phyloP scores from a whole-genome alignment of 2,113 vertebrate species.

The Elgaria multicarinata region DNA sequence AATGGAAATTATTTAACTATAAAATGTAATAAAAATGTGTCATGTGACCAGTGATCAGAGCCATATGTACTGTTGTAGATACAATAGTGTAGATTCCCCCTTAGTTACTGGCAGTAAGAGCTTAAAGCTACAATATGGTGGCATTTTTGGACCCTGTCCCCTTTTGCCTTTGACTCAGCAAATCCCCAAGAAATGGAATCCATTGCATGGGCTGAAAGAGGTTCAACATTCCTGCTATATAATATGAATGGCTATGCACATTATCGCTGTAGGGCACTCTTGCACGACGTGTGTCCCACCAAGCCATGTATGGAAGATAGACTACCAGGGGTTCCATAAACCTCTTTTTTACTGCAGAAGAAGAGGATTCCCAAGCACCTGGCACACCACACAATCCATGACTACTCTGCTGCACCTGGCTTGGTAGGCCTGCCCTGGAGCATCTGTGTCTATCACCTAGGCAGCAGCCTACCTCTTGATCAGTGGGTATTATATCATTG shows the following conservation, averaged over 20 bases:
- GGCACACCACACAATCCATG: neutral
- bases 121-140: too few species aligned
- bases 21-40: too few species aligned
- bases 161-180: too few species aligned
- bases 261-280: neutral
- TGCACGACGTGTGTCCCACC: neutral
- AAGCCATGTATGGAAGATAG: neutral
- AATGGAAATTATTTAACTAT: too few species aligned
- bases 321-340: neutral
- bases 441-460: neutral
- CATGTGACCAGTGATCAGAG: too few species aligned
- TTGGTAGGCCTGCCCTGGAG: neutral
- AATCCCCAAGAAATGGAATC: too few species aligned
- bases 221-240: neutral
- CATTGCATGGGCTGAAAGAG: too few species aligned
- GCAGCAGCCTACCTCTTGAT: neutral
- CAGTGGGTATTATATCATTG: constrained; percentile 2
- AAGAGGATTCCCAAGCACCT: neutral
- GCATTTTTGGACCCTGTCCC: too few species aligned
- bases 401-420: neutral
- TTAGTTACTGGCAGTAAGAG: too few species aligned
- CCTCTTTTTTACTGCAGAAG: neutral
- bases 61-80: too few species aligned
- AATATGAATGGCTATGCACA: neutral
- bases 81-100: too few species aligned